Percentiles rank a stretch among this genome's conserved stretches.
These are phyloP conservation scores for Pantherophis guttatus DNA, from an alignment of 2,113 vertebrate species.

Conservation along the genomic window DNA sequence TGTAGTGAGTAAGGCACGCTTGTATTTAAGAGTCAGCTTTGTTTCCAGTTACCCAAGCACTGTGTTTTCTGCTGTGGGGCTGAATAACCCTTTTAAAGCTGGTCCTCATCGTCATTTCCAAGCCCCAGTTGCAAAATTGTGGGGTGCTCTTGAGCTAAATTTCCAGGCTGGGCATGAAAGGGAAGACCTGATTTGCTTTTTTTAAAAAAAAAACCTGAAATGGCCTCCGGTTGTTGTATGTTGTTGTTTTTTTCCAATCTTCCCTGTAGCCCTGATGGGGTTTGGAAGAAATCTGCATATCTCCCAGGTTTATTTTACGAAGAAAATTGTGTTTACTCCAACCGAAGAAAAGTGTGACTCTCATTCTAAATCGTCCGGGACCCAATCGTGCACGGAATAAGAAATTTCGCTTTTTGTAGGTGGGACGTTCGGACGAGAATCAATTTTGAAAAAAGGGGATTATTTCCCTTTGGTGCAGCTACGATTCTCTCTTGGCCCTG, in stretches of 20 bases:
- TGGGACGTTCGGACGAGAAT: neutral
- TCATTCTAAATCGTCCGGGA: neutral
- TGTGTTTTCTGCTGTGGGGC: neutral
- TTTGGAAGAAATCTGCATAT: neutral
- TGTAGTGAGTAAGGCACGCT: neutral
- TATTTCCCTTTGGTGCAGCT: neutral
- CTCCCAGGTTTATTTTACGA: neutral
- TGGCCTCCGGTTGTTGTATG: neutral
- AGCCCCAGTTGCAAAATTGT: neutral
- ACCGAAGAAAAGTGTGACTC: neutral
- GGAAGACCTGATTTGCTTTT: neutral
- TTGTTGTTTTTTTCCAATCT: neutral
- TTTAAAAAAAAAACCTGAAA: neutral
- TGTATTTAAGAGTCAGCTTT: neutral
- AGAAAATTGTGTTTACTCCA: neutral
- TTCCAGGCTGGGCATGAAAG: neutral
- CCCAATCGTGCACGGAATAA: neutral
- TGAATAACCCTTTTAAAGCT: neutral
- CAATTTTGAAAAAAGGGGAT: neutral
- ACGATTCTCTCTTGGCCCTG: neutral
- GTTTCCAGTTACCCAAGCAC: neutral
- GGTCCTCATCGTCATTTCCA: conserved; percentile 8
- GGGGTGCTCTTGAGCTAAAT: neutral
- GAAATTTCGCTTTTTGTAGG: neutral
- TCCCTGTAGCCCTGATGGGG: conserved; percentile 3